Evolutionary conservation across 1,140 invertebrate species (phyloP), one percentile per base, ranked within the genome.

Genomic region (Linepithema humile): DNA sequence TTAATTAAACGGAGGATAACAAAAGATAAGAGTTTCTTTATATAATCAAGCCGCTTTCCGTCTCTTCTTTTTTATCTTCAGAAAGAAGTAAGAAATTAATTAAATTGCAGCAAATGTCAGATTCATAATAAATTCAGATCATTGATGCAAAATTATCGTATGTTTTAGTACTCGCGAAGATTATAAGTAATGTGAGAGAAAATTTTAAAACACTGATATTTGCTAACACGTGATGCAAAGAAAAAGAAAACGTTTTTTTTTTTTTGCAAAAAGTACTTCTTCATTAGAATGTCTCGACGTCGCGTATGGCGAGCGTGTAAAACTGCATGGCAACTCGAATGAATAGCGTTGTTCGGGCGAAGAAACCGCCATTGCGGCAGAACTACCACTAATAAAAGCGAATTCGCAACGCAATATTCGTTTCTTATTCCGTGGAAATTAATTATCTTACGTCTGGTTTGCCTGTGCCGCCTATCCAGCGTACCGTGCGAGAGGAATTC

Each of bases 391-490:
- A 59, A 67, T 89, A 85, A 89, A 85, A 85, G 59, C 40, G 87
- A 84, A 90, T 89, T 90, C 84, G 88, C 77, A 84, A 91, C 89
- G 88, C 86, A 89, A 85, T 87, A 85, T 88, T 82, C 84, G 85
- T 85, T 90, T 91, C 86, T 91, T 87, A 89, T 90, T 91, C 83
- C 88, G 45, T 75, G 55, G 80, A 83, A 88, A 91, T 92, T 91
- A 91, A 91, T 92, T 91, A 91, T 90, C 77, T 62, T 32, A 26
- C 50, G n/a, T 62, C 55, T 64, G 50, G 35, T 62, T 65, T 59
- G 55, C 38, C 1, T 7, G 40, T 17, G 20, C n/a, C 20, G 62
- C 15, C 2, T 17, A 15, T 45, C 2, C n/a, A 35, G 43, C 29
- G 35, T 17, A 35, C 38, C 67, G n/a, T 32, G 35, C 38, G 12